Percentiles rank a stretch among this genome's conserved stretches.
phyloP scores from a whole-genome alignment of 1,140 invertebrate genomes.

The Pogonomyrmex barbatus region DNA sequence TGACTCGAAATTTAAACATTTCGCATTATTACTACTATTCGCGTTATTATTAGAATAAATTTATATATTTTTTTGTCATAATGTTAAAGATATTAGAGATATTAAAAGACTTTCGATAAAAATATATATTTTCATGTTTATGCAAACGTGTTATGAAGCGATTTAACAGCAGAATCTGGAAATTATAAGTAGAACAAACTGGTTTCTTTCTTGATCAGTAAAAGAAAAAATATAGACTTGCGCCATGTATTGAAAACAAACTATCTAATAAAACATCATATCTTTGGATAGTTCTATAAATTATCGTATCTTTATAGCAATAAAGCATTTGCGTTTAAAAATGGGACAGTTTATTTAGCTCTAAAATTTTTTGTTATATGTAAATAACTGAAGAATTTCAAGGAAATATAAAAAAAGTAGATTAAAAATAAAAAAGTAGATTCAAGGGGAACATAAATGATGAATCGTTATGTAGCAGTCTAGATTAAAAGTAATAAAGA shows the following conservation, averaged over 20 bases:
- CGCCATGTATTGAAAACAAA: conserved; percentile 3
- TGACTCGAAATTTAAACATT: conserved; percentile 42
- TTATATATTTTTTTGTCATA: not conserved
- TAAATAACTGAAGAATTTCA: not conserved
- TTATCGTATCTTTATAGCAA: conserved; percentile 30
- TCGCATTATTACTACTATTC: not conserved
- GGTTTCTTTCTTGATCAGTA: not conserved
- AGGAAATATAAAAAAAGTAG: not conserved
- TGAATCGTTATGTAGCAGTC: not conserved
- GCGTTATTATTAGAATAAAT: conserved; percentile 1
- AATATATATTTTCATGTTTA: not conserved
- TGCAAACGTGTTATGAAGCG: not conserved
- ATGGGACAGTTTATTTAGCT: not conserved
- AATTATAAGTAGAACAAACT: not conserved
- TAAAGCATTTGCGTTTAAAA: conserved; percentile 17
- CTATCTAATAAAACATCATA: conserved; percentile 10
- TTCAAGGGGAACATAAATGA: not conserved
- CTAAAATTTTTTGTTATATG: not conserved
- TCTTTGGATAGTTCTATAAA: conserved; percentile 4
- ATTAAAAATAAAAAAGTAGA: too few relatives aligned
- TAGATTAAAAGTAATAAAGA: conserved; percentile 18
- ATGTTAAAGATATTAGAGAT: not conserved
- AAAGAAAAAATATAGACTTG: not conserved
- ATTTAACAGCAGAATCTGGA: not conserved
- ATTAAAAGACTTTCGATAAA: not conserved